Base-by-base conservation (phyloP, 1,140 invertebrate species). In the Theocolax elegans region DNA sequence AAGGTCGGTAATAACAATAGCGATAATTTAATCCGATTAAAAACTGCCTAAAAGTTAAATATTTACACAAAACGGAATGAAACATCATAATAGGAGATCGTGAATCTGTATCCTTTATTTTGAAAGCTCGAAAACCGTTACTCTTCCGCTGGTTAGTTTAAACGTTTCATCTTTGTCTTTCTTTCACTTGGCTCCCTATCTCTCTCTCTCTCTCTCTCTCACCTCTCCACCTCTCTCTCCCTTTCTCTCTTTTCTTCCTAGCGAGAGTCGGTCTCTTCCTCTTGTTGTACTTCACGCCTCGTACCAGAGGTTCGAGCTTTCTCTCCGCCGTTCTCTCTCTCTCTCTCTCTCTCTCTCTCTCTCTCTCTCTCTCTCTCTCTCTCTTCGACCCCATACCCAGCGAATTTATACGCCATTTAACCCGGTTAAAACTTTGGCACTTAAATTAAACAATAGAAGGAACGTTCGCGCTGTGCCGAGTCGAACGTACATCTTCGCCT, bases 391-490 rank as follows among this genome's bases (percentile, higher is more conserved):
- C 53, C 59, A 38, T 54, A 49, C 58, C 46, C 35, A 48, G 54
- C 42, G 74, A 78, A 81, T 81, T 81, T 81, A 80, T 81, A 77
- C 70, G 76, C 56, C 76, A 73, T 80, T 80, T 77, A 78, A 80
- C 75, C 76, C 75, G 74, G 75, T 81, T 81, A 79, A 80, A 82
- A 81, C 80, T 82, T 82, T 78, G 79, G 79, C 77, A 81, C 79
- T 82, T 81, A 79, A 81, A 82, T 82, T 82, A 81, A 81, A 82
- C 79, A 82, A 81, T 82, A 81, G 80, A 77, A 76, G 75, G 75
- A 79, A 79, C 77, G 60, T 71, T 67, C 58, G 42, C 44, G 13
- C 13, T 67, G 58, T 46, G 27, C 54, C 21, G 54, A 73, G 73
- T 80, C 77, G 75, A 77, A 77, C 74, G 75, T 76, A 76, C 73